Base-by-base conservation (phyloP, 2,113 vertebrate genomes). In the Xiphophorus hellerii region DNA sequence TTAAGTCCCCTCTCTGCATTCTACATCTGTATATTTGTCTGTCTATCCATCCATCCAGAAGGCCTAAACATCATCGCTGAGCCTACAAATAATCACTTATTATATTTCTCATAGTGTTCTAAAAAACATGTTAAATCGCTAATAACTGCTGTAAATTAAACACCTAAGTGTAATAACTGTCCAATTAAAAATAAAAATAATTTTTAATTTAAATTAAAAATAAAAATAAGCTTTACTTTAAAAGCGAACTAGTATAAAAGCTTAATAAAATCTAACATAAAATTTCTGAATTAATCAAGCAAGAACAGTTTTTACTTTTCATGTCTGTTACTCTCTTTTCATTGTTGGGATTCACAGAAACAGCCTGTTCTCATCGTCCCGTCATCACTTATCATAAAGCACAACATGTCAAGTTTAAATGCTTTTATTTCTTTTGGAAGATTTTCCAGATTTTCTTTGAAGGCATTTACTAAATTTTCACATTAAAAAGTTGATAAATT, bases 1-100 rank as follows among this genome's bases (percentile, higher is more conserved):
- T 80, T 66, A 67, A 80, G 80, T 90, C 84, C 80, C 72, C 74
- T 62, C 42, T 73, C 69, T 75, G 63, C 73, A 81, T 86, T 86
- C 25, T 60, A 29, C 67, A 64, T 48, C 28, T 62, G 11, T 28
- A 28, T 29, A 7, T 15, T 13, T 62, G 5, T 62, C 27, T 30
- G 29, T 62, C 60, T 20, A 3, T 31, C 60, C 11, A 1, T 61
- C 28, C 29, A 62, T 58, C 51, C 51, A 58, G 7, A 58, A 8
- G 8, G 25, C 22, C 25, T 58, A n/a, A 58, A 58, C 25, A 58
- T 58, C 17, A 58, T 58, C 7, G 8, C 25, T 58, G 25, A 58
- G 51, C 51, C 51, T 58, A 58, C 20, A n/a, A 8, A 17, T 3
- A 10, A 58, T n/a, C 22, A n/a, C 25, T 58, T 58, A n/a, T 8